A percentile compares a stretch with the other conserved stretches of the same genome.
Conservation (phyloP, 2,113 vertebrate genomes). For the Cryptomyrus ogoouensis region DNA sequence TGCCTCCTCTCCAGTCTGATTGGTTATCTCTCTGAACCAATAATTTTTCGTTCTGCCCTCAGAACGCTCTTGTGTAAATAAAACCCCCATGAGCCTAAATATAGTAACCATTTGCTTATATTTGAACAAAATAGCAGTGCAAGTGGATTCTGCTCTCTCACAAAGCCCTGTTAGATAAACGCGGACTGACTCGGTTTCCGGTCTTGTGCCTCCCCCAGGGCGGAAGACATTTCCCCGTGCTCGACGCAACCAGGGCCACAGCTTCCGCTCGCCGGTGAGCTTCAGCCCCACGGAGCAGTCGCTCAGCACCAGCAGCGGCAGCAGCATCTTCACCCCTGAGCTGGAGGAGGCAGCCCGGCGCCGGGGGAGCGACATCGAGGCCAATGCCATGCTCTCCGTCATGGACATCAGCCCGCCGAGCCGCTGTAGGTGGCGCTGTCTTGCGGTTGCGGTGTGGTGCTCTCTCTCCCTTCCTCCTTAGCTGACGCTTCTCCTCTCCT, state of each 20-base stretch:
- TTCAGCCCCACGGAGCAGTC: constrained; percentile 91
- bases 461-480: background rate
- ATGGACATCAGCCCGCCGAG: constrained; percentile 98
- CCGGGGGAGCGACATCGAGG: constrained; percentile 88
- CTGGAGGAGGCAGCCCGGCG: constrained; percentile 77
- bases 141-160: background rate
- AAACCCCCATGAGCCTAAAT: background rate
- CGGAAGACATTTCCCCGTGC: constrained; percentile 95
- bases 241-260: constrained; percentile 85
- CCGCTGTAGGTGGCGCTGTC: constrained; percentile 75
- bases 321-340: constrained; percentile 87
- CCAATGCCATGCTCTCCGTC: constrained; percentile 79
- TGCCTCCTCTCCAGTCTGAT: too few species aligned
- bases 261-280: constrained; percentile 83
- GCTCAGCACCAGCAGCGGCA: constrained; percentile 93
- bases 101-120: background rate
- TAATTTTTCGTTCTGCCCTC: background rate
- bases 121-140: background rate
- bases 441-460: background rate
- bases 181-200: background rate
- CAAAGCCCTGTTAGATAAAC: background rate
- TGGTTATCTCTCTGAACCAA: too few species aligned
- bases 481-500: background rate
- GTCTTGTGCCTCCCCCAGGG: constrained; percentile 53
- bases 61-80: background rate